Evolutionary conservation across 2,797 vertebrate genomes (phyloP), one percentile per base, ranked within the genome.

Genomic region (Gambusia yucatana): DNA sequence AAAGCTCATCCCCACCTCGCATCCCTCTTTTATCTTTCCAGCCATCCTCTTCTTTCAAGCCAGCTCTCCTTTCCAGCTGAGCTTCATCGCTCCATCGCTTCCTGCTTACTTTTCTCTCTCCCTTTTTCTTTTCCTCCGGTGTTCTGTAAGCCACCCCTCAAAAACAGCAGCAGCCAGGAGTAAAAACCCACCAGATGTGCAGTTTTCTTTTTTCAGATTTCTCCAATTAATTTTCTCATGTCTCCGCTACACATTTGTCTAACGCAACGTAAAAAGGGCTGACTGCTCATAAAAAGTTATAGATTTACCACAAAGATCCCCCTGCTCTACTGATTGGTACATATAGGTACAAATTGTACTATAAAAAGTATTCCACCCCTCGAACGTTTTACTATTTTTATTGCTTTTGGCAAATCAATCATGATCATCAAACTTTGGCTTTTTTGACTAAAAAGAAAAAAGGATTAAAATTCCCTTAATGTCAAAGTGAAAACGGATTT

Each of bases 161-260:
- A 50, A 84, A 57, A 75, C 11, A 61, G 72, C 47, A 65, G 84
- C 85, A 88, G 84, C 78, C 82, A 85, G 73, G 28, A 79, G 17
- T 63, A 73, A 83, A 78, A 87, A 17, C 72, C 73, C 65, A 84
- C 47, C 82, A 86, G 81, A 88, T 88, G 86, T 80, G 84, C 76
- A 87, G 28, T 43, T 22, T 25, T 67, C 25, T 50, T 2, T 22
- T 16, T 59, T 30, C 30, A 33, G 30, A 33, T 63, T 63, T 50
- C 10, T n/a, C n/a, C 9, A n/a, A 16, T 9, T 47, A 41, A 46
- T 36, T 41, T 82, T 76, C 50, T 17, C 22, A 61, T 74, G 30
- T 79, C 78, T 69, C 76, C 73, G 70, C 77, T 52, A 75, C 79
- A 85, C 46, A 80, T 75, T 81, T 52, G 77, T 20, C 33, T 11